A percentile compares a stretch with the other conserved stretches of the same genome.
Conservation (phyloP, 2,797 vertebrate genomes). For the Megaceryle alcyon region DNA sequence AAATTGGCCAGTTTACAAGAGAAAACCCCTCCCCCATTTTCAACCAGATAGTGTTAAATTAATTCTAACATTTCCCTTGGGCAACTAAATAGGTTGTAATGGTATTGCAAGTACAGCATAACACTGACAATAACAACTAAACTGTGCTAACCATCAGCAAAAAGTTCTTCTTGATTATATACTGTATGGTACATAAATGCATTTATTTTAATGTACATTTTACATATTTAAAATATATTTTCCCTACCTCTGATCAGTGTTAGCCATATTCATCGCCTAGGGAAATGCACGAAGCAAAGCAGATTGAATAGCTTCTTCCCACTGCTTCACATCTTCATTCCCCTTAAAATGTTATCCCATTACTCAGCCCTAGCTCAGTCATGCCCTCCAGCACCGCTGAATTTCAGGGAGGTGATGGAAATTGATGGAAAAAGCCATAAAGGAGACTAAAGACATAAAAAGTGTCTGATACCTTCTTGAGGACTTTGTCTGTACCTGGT, state of each 20-base stretch:
- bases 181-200: not conserved
- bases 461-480: not conserved
- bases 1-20: not conserved
- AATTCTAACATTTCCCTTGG: not conserved
- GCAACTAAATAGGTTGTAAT: not conserved
- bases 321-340: not conserved
- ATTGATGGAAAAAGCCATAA: not conserved
- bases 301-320: not conserved
- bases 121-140: not conserved
- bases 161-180: not conserved
- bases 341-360: not conserved
- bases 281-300: not conserved
- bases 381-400: not conserved
- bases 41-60: not conserved
- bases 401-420: constrained; percentile 2
- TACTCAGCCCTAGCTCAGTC: not conserved
- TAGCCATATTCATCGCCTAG: not conserved
- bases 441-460: not conserved
- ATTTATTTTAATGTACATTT: not conserved
- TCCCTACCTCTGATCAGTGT: not conserved
- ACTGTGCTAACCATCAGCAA: not conserved
- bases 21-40: not conserved
- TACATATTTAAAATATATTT: not conserved
- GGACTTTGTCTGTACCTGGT: not conserved
- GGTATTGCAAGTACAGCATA: not conserved